Evolutionary conservation across 2,113 vertebrate species (phyloP), one percentile per base, ranked within the genome.

Genomic region (Candoia aspera): DNA sequence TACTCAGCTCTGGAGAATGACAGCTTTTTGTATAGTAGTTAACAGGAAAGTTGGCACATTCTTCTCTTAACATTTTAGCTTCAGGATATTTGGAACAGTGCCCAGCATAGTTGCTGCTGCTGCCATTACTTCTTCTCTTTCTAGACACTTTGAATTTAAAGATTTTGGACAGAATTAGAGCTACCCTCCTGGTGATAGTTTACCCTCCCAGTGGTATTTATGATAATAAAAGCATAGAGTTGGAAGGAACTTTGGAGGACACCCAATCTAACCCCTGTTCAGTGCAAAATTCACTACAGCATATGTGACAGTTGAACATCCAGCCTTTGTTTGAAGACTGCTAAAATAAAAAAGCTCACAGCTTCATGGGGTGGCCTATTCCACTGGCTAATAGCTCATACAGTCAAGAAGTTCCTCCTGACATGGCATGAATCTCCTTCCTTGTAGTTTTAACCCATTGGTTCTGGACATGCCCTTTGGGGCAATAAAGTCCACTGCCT

Each of bases 41-140:
- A 91, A 86, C 86, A 87, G 59, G 90, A 91, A 73, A 2, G 13
- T 42, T 46, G 53, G 24, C 90, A 87, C 33, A 91, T 57, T 57
- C 57, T 59, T 90, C 73, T 84, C 57, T 90, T 57, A 46, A 58
- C 19, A 62, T 57, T 91, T 86, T 91, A 89, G 85, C 90, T 55
- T 64, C 42, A 42, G 90, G 90, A 62, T 55, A 68, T 91, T 87
- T 91, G 60, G 13, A 46, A 73, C 46, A 87, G 55, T 24, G 24
- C 53, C 84, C 60, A 8, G 33, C 19, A 68, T 42, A 55, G 62
- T 10, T 73, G 84, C 62, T 42, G 15, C 26, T 1, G 33, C 10
- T 90, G 53, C 53, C 37, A 42, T 33, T 60, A 42, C n/a, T 87
- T 33, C 10, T 87, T 15, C 49, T 86, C n/a, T 64, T 54, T 26